Percentiles rank a stretch among this genome's conserved stretches.
These are phyloP conservation scores for Athripsodes cinereus DNA, from an alignment of 2,888 invertebrate genomes.

Conservation along the genomic window DNA sequence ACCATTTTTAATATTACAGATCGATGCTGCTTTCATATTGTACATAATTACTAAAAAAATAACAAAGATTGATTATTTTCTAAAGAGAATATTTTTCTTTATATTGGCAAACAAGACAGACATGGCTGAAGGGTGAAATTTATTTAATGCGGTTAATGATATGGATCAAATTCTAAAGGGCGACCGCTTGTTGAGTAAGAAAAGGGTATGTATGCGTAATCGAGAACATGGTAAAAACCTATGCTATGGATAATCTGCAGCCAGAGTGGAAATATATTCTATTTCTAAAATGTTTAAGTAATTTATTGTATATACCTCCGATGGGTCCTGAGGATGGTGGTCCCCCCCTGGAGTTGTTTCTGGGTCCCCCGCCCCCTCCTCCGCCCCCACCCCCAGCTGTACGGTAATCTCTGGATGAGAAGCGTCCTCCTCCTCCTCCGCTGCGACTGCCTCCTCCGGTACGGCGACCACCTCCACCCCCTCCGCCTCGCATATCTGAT, in stretches of 20 bases:
- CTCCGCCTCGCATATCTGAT: conserved; percentile 67
- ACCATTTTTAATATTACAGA: no score
- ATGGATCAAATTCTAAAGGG: no score
- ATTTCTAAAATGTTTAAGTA: neutral
- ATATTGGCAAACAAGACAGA: no score
- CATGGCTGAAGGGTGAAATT: no score
- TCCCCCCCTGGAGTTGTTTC: conserved; percentile 17
- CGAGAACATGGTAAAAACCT: no score
- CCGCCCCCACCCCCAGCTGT: conserved; percentile 56
- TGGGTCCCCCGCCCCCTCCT: conserved; percentile 39
- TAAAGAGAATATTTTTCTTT: no score
- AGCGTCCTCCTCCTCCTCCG: conserved; percentile 46
- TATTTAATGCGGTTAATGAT: no score
- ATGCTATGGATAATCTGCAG: neutral
- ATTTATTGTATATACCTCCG: conserved; percentile 16
- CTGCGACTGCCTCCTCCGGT: conserved; percentile 50
- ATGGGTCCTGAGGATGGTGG: conserved; percentile 13
- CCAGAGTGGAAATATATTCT: neutral
- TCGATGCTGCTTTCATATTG: no score
- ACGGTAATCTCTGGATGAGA: conserved; percentile 66
- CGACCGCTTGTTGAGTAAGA: no score
- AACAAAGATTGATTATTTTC: no score
- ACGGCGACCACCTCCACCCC: conserved; percentile 49
- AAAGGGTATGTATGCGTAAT: no score
- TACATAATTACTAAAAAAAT: no score